These are phyloP conservation scores for Conopomorpha cramerella DNA, from an alignment of 1,140 invertebrate species.

Conservation along the genomic window DNA sequence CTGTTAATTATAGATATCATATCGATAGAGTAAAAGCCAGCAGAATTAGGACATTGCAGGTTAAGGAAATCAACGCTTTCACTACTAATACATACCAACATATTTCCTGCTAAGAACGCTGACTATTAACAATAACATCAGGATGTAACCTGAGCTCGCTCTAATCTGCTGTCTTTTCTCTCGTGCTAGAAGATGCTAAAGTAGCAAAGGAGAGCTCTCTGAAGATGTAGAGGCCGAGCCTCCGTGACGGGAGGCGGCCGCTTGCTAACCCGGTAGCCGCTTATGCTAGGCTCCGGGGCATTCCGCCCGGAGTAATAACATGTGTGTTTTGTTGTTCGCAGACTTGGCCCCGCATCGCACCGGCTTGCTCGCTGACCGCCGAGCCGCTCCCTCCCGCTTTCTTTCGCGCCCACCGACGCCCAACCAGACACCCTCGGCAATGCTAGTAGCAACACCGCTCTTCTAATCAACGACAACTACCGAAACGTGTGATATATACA, in stretches of 20 bases:
- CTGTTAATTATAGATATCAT: too few species aligned
- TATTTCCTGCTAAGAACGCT: too few species aligned
- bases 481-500: slow-evolving; percentile 58
- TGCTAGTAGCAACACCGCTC: slow-evolving; percentile 54
- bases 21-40: too few species aligned
- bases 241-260: slow-evolving; percentile 25
- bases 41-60: too few species aligned
- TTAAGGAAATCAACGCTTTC: too few species aligned
- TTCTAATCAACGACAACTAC: slow-evolving; percentile 54
- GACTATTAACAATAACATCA: too few species aligned
- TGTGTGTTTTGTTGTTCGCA: slow-evolving; percentile 62
- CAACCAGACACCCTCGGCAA: slow-evolving; percentile 40
- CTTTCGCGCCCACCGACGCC: slow-evolving; percentile 47
- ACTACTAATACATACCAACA: too few species aligned
- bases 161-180: too few species aligned
- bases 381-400: slow-evolving; percentile 58
- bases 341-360: slow-evolving; percentile 55
- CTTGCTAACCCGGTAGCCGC: slow-evolving; percentile 56
- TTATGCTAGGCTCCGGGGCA: slow-evolving; percentile 49
- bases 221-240: too few species aligned
- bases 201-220: too few species aligned
- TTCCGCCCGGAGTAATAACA: slow-evolving; percentile 42
- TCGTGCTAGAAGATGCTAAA: too few species aligned
- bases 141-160: too few species aligned
- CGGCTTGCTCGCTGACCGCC: slow-evolving; percentile 58